Percentiles rank a stretch among this genome's conserved stretches.
Evolutionary conservation across 92 coral and sea anemone genomes (phyloP).

Genomic region (Micromussa lordhowensis): DNA sequence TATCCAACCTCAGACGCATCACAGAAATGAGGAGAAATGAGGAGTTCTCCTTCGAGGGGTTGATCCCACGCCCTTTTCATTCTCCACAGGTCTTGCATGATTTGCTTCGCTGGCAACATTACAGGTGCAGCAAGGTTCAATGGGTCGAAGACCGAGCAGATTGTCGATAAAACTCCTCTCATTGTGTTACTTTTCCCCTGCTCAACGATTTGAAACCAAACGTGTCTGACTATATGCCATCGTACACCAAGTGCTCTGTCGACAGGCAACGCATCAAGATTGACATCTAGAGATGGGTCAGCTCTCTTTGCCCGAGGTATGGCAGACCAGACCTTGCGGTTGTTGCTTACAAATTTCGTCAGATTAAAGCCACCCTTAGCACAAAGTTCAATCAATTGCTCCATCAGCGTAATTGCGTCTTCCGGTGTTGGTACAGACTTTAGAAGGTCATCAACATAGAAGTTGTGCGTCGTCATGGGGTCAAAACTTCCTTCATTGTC

Average conservation of each 20-base stretch:
- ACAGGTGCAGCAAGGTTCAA: slow-evolving; percentile 41
- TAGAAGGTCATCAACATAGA: slow-evolving; percentile 12
- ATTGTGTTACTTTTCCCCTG: neutral
- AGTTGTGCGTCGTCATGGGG: neutral
- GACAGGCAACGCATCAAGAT: slow-evolving; percentile 1
- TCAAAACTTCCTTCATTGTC: slow-evolving; percentile 12
- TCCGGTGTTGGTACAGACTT: neutral
- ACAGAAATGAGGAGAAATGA: slow-evolving; percentile 40
- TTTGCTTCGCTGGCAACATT: slow-evolving; percentile 33
- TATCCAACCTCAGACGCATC: slow-evolving; percentile 55
- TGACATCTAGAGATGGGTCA: neutral
- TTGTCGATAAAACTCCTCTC: slow-evolving; percentile 7
- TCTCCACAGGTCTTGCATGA: slow-evolving; percentile 48
- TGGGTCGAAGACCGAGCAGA: slow-evolving; percentile 38
- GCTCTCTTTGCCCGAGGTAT: slow-evolving; percentile 11
- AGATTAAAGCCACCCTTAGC: slow-evolving; percentile 9
- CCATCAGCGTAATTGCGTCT: neutral
- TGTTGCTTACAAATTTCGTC: neutral
- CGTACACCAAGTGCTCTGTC: neutral
- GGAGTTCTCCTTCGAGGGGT: slow-evolving; percentile 35
- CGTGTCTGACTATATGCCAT: neutral
- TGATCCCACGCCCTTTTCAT: slow-evolving; percentile 34
- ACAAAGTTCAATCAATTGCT: neutral
- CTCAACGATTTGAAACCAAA: neutral
- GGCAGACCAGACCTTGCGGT: neutral